Percentiles rank a stretch among this genome's conserved stretches.
Conservation (phyloP, 2,797 vertebrate genomes). For the Serranus cabrilla region DNA sequence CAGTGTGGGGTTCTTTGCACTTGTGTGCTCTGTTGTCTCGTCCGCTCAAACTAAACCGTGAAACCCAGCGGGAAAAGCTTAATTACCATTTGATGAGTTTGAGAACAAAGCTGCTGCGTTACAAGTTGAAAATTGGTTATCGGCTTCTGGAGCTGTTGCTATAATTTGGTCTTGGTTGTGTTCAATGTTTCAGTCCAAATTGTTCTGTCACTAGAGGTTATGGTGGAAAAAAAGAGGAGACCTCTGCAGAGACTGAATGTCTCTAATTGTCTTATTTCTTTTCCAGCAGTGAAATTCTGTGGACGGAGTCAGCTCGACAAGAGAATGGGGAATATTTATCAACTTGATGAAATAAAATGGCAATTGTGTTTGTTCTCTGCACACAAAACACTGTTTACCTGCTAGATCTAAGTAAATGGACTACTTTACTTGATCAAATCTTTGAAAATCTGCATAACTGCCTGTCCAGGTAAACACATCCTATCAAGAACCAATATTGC, state of each 20-base stretch:
- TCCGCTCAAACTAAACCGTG: slow-evolving; percentile 39
- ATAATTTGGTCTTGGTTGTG: slow-evolving; percentile 76
- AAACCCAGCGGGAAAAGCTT: slow-evolving; percentile 57
- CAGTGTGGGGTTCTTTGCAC: slow-evolving; percentile 4
- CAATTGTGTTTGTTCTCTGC: slow-evolving; percentile 22
- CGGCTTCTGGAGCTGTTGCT: slow-evolving; percentile 68
- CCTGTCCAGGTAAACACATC: slow-evolving; percentile 22
- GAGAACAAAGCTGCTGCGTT: slow-evolving; percentile 68
- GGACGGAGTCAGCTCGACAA: slow-evolving; percentile 26
- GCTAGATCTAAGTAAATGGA: slow-evolving; percentile 36
- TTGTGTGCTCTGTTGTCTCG: slow-evolving; percentile 29
- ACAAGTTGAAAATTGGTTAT: slow-evolving; percentile 80
- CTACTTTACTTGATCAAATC: slow-evolving; percentile 33
- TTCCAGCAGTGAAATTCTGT: slow-evolving; percentile 36
- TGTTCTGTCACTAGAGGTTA: slow-evolving; percentile 79
- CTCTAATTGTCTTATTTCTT: slow-evolving; percentile 73
- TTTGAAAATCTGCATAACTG: slow-evolving; percentile 11
- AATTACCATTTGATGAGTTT: slow-evolving; percentile 80
- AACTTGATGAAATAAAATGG: slow-evolving; percentile 32
- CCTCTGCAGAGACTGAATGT: slow-evolving; percentile 46
- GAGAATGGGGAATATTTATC: slow-evolving; percentile 51
- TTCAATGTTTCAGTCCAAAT: slow-evolving; percentile 79
- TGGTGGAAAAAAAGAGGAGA: slow-evolving; percentile 25
- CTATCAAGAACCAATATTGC: slow-evolving; percentile 4
- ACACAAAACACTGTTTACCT: slow-evolving; percentile 38